Evolutionary conservation across 2,797 vertebrate genomes (phyloP), one percentile per base, ranked within the genome.

Genomic region (Xenops minutus): DNA sequence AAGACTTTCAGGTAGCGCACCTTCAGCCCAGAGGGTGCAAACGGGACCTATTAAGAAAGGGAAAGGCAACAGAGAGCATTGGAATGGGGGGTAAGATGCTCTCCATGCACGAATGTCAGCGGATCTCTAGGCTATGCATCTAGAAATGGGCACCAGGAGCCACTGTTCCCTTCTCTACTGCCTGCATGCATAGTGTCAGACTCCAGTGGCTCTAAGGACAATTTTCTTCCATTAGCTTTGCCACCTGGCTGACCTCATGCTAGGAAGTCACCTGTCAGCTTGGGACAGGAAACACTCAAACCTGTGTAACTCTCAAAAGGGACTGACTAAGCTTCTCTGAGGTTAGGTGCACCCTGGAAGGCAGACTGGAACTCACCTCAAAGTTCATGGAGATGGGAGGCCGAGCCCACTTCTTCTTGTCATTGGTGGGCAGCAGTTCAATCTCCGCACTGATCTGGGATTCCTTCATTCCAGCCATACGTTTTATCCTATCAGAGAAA

Each of bases 301-400:
- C 24, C 21, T 7, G 3, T 1, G 3, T 27, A 43, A 23, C 11
- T 80, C 49, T 27, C 24, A 34, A 1, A 11, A 78, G 8, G 24
- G 10, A 26, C 26, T 30, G 19, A 76, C 39, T 54, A 52, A 66
- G 56, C 16, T 56, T 37, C 44, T 43, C 17, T 18, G 54, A 67
- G 29, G 39, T 14, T 27, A 72, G 30, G 49, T 66, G 61, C 10
- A 12, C 52, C 19, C 36, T 69, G 44, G 36, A 37, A 78, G 37
- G 79, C 39, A 48, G 37, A 29, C 18, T 49, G 22, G 2, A 29
- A 78, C 96, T 97, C 51, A 99, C 99, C 99, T 99, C 99, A 98
- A 99, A 99, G 98, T 99, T 99, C 99, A 99, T 99, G 90, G 99
- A 99, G 98, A 99, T 99, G 10, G 99, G 99, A 80, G 99, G 99